Conservation (phyloP, 2,797 vertebrate species). For the Clarias fuscus region DNA sequence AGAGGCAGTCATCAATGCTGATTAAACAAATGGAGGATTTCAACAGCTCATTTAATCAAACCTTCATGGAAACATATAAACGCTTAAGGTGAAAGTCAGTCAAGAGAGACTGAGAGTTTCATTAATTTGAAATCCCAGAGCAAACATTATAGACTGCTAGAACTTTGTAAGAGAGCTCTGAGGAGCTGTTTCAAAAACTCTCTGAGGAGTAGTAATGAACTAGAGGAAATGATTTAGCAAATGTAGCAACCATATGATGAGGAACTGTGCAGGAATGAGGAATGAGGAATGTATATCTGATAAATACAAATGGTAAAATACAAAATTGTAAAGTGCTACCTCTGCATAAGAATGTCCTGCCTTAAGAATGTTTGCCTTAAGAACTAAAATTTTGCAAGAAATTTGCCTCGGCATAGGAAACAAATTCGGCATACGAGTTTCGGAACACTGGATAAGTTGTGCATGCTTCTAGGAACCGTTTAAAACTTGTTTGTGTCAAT, state of each 20-base stretch:
- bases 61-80: neutral
- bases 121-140: neutral
- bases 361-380: too few species aligned
- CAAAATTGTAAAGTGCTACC: too few species aligned
- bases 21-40: neutral
- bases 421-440: too few species aligned
- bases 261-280: neutral
- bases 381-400: too few species aligned
- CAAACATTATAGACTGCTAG: neutral
- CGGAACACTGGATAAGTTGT: too few species aligned
- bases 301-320: neutral
- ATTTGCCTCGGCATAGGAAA: too few species aligned
- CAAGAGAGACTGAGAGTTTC: neutral
- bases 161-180: neutral
- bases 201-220: neutral
- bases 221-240: slow-evolving; percentile 1
- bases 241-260: neutral
- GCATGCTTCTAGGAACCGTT: too few species aligned
- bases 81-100: neutral
- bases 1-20: neutral
- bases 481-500: too few species aligned
- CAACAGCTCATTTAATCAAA: neutral
- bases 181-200: neutral
- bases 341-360: too few species aligned
- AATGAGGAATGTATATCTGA: too few species aligned